Percentiles rank a stretch among this genome's conserved stretches.
Evolutionary conservation across 2,888 invertebrate species (phyloP).

Genomic region (Thecophora atra): DNA sequence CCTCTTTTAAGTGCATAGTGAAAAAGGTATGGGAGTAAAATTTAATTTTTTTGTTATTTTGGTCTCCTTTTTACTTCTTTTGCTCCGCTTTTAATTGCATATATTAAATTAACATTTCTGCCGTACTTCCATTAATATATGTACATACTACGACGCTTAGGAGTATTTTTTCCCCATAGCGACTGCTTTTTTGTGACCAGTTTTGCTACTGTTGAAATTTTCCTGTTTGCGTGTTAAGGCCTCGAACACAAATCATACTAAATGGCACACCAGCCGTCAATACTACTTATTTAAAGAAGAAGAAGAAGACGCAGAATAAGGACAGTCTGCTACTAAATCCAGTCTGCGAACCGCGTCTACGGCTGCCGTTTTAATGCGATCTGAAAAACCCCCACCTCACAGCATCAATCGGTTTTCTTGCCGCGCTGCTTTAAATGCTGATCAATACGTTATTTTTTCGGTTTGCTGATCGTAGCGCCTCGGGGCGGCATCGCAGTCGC

Average conservation of each 20-base stretch:
- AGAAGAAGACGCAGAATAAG: not conserved
- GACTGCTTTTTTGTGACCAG: no score
- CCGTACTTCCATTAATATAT: no score
- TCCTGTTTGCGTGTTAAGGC: not conserved
- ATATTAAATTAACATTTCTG: no score
- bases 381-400: not conserved
- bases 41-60: no score
- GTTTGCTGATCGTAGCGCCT: slow-evolving; percentile 10
- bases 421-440: slow-evolving; percentile 1
- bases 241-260: not conserved
- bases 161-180: no score
- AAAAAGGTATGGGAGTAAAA: not conserved
- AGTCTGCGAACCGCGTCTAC: not conserved
- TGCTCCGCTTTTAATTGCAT: not conserved
- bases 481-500: slow-evolving; percentile 17
- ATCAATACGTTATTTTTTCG: slow-evolving; percentile 23
- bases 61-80: not conserved
- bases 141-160: no score
- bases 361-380: not conserved
- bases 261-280: not conserved
- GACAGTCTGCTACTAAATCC: not conserved
- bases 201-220: no score
- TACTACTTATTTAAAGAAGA: not conserved
- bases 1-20: not conserved
- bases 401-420: not conserved